Evolutionary conservation across 2,888 invertebrate genomes (phyloP).

Genomic region (Drosophila greeni): DNA sequence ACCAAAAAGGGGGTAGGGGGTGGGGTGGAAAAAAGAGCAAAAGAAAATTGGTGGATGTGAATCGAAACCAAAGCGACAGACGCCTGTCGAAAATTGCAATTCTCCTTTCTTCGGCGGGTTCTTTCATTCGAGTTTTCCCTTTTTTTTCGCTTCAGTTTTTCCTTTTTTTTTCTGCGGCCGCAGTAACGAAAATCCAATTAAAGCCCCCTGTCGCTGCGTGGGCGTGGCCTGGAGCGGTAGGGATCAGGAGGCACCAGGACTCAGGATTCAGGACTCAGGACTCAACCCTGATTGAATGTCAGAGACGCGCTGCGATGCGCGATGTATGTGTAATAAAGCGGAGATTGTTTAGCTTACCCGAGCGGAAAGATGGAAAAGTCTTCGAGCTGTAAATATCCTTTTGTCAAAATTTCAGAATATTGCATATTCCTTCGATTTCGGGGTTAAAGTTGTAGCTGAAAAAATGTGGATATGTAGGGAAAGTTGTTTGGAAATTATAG

Average conservation of each 20-base stretch:
- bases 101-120: conserved; percentile 44
- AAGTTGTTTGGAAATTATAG: background rate
- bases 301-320: conserved; percentile 53
- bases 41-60: conserved; percentile 22
- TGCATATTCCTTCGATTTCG: conserved; percentile 9
- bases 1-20: conserved; percentile 1
- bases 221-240: conserved; percentile 45
- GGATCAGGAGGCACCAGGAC: conserved; percentile 20
- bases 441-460: background rate
- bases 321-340: conserved; percentile 71
- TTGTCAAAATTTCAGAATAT: conserved; percentile 38
- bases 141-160: conserved; percentile 13
- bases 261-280: conserved; percentile 25
- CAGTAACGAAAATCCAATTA: conserved; percentile 71
- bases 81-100: conserved; percentile 75
- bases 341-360: conserved; percentile 62
- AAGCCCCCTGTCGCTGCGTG: conserved; percentile 69
- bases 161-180: conserved; percentile 46
- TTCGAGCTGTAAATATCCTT: conserved; percentile 31
- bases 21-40: background rate
- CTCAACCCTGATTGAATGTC: conserved; percentile 67
- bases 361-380: conserved; percentile 41
- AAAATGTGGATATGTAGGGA: background rate
- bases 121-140: conserved; percentile 25
- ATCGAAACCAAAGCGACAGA: conserved; percentile 58